Evolutionary conservation across 2,797 vertebrate species (phyloP).

Genomic region (Enteromius trimaculatus): DNA sequence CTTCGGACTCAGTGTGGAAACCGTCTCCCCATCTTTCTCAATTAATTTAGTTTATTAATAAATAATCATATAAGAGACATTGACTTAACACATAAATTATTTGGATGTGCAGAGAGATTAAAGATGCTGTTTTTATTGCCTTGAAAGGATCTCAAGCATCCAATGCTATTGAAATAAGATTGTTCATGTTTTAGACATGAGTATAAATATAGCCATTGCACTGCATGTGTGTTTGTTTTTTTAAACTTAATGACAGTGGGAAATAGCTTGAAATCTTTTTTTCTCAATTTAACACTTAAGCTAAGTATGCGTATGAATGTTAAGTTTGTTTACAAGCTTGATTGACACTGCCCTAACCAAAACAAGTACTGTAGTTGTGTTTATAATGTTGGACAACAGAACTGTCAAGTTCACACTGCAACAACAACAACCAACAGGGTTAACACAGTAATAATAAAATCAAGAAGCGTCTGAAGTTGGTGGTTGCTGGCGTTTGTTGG

Average conservation of each 20-base stretch:
- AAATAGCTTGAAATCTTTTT: not conserved
- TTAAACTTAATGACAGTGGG: not conserved
- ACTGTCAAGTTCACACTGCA: not conserved
- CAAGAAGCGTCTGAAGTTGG: conserved; percentile 4
- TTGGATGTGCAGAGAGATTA: not conserved
- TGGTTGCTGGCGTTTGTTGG: not conserved
- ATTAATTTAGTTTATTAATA: not conserved
- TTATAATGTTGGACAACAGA: conserved; percentile 9
- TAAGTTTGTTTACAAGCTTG: not conserved
- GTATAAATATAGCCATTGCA: not conserved
- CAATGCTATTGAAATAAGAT: not conserved
- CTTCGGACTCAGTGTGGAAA: not conserved
- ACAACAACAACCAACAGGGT: not conserved
- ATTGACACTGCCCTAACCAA: not conserved
- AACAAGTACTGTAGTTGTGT: not conserved
- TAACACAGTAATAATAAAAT: not conserved
- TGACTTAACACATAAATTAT: not conserved
- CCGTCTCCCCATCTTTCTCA: not conserved
- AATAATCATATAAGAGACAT: not conserved
- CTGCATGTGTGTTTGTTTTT: conserved; percentile 13
- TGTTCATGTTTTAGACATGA: not conserved
- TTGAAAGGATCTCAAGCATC: not conserved
- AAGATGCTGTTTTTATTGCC: not conserved
- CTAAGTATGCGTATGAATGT: not conserved
- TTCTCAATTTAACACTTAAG: not conserved